Evolutionary conservation across 2,113 vertebrate genomes (phyloP).

Genomic region (Nannobrachium achirus): DNA sequence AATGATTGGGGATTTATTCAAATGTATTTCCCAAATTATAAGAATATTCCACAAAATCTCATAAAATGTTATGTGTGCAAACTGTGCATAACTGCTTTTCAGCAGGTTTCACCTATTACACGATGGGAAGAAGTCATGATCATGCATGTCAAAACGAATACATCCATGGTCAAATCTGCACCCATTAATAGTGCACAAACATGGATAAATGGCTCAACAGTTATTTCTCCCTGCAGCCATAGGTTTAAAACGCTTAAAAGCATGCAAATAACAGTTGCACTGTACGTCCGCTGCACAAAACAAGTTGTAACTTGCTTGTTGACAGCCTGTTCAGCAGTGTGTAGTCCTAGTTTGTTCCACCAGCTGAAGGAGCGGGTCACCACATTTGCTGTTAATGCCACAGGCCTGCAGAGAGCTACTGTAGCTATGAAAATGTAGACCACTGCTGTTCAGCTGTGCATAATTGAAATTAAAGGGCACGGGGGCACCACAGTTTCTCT

Average conservation of each 20-base stretch:
- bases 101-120: no score
- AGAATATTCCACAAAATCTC: no score
- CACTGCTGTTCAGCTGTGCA: slow-evolving; percentile 50
- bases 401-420: slow-evolving; percentile 41
- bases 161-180: no score
- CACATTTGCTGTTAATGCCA: slow-evolving; percentile 67
- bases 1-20: no score
- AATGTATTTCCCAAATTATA: no score
- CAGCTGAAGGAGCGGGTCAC: slow-evolving; percentile 59
- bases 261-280: slow-evolving; percentile 22
- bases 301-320: slow-evolving; percentile 44
- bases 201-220: no score
- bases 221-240: no score
- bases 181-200: no score
- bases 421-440: slow-evolving; percentile 61
- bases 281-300: slow-evolving; percentile 23
- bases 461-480: slow-evolving; percentile 71
- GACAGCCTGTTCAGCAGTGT: slow-evolving; percentile 43
- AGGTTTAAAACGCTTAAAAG: slow-evolving; percentile 4
- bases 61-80: no score
- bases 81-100: no score
- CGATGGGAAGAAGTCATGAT: no score
- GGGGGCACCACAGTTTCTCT: slow-evolving; percentile 49
- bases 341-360: slow-evolving; percentile 45
- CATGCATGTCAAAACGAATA: no score